These are phyloP conservation scores for Lophius piscatorius DNA, from an alignment of 2,113 vertebrate genomes.

Conservation along the genomic window DNA sequence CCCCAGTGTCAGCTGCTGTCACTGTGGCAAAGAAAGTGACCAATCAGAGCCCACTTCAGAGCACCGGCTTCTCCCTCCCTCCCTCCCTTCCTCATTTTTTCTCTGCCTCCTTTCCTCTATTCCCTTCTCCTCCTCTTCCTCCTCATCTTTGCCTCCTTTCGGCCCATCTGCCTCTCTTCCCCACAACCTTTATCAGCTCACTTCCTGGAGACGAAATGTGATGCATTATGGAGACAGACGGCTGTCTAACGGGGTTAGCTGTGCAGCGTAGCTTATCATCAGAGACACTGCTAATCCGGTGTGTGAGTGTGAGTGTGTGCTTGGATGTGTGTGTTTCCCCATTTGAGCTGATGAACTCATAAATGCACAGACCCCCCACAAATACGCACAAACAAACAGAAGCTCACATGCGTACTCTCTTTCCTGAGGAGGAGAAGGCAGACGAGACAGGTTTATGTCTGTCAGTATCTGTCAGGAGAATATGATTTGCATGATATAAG, in stretches of 20 bases:
- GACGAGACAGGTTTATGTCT: conserved; percentile 71
- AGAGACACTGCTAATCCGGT: conserved; percentile 74
- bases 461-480: conserved; percentile 64
- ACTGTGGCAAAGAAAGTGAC: conserved; percentile 74
- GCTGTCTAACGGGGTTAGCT: conserved; percentile 76
- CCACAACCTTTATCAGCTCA: conserved; percentile 69
- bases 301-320: conserved; percentile 54
- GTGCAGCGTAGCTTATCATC: conserved; percentile 69
- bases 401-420: conserved; percentile 49
- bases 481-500: conserved; percentile 70
- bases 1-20: conserved; percentile 72
- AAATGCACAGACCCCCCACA: conserved; percentile 34
- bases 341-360: conserved; percentile 62
- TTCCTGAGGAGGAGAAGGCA: conserved; percentile 48
- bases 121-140: conserved; percentile 17
- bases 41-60: conserved; percentile 68
- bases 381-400: conserved; percentile 48
- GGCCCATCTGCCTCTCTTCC: conserved; percentile 55
- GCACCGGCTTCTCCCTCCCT: conserved; percentile 51
- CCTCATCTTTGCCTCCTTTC: conserved; percentile 15
- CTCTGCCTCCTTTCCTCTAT: conserved; percentile 26
- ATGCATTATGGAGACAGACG: conserved; percentile 76
- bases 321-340: conserved; percentile 30
- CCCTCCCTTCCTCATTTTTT: conserved; percentile 43
- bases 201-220: conserved; percentile 73